Evolutionary conservation across 2,797 vertebrate genomes (phyloP).

Genomic region (Bufotes viridis): DNA sequence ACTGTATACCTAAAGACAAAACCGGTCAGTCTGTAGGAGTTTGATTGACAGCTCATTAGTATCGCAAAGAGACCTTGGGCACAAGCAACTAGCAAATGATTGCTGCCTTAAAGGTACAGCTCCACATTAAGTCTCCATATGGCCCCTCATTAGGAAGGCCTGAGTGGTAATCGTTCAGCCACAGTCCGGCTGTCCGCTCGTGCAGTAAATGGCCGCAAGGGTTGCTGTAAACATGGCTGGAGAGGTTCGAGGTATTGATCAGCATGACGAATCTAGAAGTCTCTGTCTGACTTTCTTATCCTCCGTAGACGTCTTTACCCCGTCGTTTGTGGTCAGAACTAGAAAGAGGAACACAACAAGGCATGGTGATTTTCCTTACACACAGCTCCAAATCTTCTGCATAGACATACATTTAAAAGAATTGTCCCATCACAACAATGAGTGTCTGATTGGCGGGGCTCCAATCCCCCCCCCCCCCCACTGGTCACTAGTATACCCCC

Average conservation of each 20-base stretch:
- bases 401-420: too few relatives aligned
- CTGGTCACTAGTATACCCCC: too few relatives aligned
- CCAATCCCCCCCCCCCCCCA: too few relatives aligned
- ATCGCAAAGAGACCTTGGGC: neutral
- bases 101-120: neutral
- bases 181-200: neutral
- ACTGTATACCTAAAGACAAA: neutral
- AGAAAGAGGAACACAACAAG: conserved; percentile 62
- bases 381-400: too few relatives aligned
- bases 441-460: too few relatives aligned
- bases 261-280: conserved; percentile 76
- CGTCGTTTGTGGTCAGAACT: conserved; percentile 65
- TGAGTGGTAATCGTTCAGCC: neutral
- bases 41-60: neutral
- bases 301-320: conserved; percentile 36
- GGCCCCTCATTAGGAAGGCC: neutral
- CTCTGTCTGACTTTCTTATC: conserved; percentile 76
- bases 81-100: neutral
- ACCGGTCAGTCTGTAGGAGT: neutral
- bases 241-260: conserved; percentile 47
- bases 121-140: neutral
- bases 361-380: too few relatives aligned
- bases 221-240: conserved; percentile 33
- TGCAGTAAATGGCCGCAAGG: conserved; percentile 2
- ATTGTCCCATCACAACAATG: too few relatives aligned